These are phyloP conservation scores for Apaloderma vittatum DNA, from an alignment of 2,113 vertebrate genomes.

Conservation along the genomic window DNA sequence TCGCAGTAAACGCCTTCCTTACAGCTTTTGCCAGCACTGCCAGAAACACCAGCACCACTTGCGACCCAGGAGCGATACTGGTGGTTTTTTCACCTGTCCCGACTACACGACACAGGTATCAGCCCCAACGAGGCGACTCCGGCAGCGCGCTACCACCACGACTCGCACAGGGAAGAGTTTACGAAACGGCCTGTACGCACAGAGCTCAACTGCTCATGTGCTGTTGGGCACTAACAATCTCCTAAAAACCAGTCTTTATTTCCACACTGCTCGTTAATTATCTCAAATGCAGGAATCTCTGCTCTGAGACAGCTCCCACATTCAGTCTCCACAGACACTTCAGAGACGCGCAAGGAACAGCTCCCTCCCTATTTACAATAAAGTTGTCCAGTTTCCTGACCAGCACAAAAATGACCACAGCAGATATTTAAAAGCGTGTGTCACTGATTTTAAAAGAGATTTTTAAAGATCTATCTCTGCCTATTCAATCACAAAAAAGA, in stretches of 20 bases:
- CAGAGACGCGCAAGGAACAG: background rate
- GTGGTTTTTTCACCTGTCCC: background rate
- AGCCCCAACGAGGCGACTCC: background rate
- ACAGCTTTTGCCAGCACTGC: background rate
- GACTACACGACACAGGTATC: background rate
- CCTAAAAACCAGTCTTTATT: background rate
- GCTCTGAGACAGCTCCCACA: background rate
- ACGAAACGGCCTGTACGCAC: background rate
- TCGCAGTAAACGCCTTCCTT: background rate
- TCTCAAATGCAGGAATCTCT: background rate
- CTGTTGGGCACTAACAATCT: background rate
- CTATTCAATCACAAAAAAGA: slow-evolving; percentile 22
- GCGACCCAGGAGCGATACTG: background rate
- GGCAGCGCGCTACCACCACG: background rate
- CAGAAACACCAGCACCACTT: background rate
- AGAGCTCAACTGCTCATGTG: background rate
- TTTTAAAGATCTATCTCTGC: background rate
- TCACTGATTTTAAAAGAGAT: background rate
- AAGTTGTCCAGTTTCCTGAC: background rate
- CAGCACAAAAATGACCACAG: background rate
- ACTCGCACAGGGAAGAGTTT: background rate
- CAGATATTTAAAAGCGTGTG: background rate
- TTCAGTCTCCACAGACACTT: background rate
- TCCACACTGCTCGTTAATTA: slow-evolving; percentile 6
- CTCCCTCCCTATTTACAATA: background rate